Evolutionary conservation across 2,888 invertebrate genomes (phyloP).

Genomic region (Ennomos erosarius): DNA sequence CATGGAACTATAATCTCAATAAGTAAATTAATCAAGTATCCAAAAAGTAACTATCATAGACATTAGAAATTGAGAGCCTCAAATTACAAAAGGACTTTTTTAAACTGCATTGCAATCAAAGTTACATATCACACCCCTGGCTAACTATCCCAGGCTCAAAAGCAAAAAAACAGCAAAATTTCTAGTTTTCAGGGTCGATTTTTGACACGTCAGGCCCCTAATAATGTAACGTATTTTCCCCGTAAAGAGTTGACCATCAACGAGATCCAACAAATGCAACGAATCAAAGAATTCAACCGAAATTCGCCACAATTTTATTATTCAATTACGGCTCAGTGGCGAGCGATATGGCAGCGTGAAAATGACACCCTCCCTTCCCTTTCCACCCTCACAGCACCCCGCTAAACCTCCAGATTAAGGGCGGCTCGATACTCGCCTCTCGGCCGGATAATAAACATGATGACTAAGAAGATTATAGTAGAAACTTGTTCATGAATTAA

Average conservation of each 20-base stretch:
- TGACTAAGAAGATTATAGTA: slow-evolving; percentile 58
- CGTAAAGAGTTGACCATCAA: slow-evolving; percentile 30
- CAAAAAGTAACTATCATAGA: no score
- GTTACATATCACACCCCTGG: no score
- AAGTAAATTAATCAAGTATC: no score
- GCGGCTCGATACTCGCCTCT: slow-evolving; percentile 51
- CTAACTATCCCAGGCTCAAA: no score
- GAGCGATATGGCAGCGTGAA: slow-evolving; percentile 70
- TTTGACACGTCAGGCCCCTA: not conserved
- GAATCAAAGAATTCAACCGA: slow-evolving; percentile 62
- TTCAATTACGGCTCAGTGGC: slow-evolving; percentile 70
- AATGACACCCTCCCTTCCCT: slow-evolving; percentile 62
- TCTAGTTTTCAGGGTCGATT: no score
- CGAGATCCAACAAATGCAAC: slow-evolving; percentile 47
- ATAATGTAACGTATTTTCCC: slow-evolving; percentile 6
- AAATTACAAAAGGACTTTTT: no score
- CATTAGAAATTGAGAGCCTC: no score
- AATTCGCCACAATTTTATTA: slow-evolving; percentile 73
- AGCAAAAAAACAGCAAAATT: no score
- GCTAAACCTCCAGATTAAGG: slow-evolving; percentile 53
- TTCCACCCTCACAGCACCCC: slow-evolving; percentile 41
- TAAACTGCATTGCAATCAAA: no score
- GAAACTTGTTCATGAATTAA: slow-evolving; percentile 66
- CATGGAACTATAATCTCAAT: no score
- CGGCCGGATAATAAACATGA: slow-evolving; percentile 64